Conservation (phyloP, 2,888 invertebrate species). For the Hemithea aestivaria region DNA sequence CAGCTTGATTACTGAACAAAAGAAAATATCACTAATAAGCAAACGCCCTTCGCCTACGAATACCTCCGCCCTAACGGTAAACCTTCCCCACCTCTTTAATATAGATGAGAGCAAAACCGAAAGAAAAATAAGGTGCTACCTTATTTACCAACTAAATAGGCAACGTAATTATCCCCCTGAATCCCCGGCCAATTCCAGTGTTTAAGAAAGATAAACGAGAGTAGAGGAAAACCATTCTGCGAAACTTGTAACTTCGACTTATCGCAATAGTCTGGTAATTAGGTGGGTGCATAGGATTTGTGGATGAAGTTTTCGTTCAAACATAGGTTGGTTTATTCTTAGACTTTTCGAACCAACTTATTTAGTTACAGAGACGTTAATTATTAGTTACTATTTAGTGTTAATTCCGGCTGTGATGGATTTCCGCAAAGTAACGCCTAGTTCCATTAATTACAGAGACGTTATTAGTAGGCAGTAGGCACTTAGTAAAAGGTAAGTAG, state of each 20-base stretch:
- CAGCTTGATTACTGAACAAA: too few species aligned
- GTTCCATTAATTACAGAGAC: too few species aligned
- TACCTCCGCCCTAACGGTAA: conserved; percentile 13
- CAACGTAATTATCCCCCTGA: conserved; percentile 68
- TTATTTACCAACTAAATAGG: conserved; percentile 60
- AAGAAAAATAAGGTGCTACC: conserved; percentile 48
- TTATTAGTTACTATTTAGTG: too few species aligned
- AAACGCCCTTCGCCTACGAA: conserved; percentile 14
- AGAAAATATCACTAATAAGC: conserved; percentile 16
- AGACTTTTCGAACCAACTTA: too few species aligned
- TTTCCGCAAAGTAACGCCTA: too few species aligned
- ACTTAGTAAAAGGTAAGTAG: too few species aligned
- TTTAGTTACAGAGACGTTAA: too few species aligned
- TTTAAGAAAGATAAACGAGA: conserved; percentile 77
- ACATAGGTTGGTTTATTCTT: too few species aligned
- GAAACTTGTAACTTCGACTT: conserved; percentile 57
- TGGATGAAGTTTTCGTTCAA: conserved; percentile 37
- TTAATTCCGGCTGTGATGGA: too few species aligned
- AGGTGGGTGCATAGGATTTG: conserved; percentile 42
- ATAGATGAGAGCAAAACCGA: conserved; percentile 36
- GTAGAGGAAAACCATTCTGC: conserved; percentile 64
- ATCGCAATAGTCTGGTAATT: conserved; percentile 54
- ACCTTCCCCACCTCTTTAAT: conserved; percentile 28
- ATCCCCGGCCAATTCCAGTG: conserved; percentile 72
- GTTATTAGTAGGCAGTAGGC: too few species aligned